Conservation (phyloP, 2,888 invertebrate genomes). For the Drosophila nigricruria region DNA sequence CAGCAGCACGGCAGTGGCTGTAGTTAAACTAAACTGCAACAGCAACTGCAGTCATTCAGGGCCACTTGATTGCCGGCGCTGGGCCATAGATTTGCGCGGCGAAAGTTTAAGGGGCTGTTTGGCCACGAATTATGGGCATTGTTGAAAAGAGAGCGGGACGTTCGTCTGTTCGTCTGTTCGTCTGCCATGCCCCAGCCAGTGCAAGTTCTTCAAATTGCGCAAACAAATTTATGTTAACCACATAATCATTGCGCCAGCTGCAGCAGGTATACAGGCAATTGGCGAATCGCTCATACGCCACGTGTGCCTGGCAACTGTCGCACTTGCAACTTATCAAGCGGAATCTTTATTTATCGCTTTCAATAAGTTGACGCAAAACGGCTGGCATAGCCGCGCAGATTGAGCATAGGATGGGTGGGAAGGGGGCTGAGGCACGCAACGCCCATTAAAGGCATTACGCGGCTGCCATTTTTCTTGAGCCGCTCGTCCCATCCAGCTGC, state of each 20-base stretch:
- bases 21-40: constrained; percentile 63
- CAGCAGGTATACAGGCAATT: constrained; percentile 4
- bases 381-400: constrained; percentile 38
- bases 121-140: constrained; percentile 27
- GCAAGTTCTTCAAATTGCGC: constrained; percentile 59
- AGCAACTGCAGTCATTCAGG: constrained; percentile 79
- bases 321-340: constrained; percentile 51
- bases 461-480: constrained; percentile 71
- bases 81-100: constrained; percentile 46
- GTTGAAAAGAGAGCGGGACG: constrained; percentile 15
- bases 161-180: neutral
- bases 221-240: constrained; percentile 78
- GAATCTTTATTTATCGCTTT: constrained; percentile 83
- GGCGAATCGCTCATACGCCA: constrained; percentile 49
- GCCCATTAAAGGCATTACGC: constrained; percentile 77
- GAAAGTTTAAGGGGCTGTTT: constrained; percentile 47
- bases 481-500: neutral
- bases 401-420: constrained; percentile 23
- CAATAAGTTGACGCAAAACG: constrained; percentile 78
- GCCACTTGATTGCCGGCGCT: constrained; percentile 60
- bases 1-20: constrained; percentile 13
- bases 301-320: constrained; percentile 23
- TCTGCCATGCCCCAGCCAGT: too few relatives aligned
- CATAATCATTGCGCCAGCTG: constrained; percentile 72
- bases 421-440: constrained; percentile 56